Evolutionary conservation across 2,797 vertebrate species (phyloP), one percentile per base, ranked within the genome.

Genomic region (Ctenosaura bakeri): DNA sequence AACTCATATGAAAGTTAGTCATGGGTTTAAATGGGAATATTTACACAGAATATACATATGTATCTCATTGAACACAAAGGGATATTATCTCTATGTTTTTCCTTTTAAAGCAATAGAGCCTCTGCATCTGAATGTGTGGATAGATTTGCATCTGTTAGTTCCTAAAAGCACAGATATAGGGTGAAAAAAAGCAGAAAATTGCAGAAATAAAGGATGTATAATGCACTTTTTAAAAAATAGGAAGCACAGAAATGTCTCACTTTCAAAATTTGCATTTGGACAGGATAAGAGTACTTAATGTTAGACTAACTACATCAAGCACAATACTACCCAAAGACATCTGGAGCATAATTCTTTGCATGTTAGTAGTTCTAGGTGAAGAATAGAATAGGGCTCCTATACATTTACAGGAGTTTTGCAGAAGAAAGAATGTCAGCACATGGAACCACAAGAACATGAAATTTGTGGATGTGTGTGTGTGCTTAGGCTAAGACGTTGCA

Each of bases 181-280:
- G 10, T 46, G 74, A 20, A 80, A 80, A 88, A 71, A 12, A 20
- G 42, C 42, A 64, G 7, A 87, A 50, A 3, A 79, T 35, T 64
- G 29, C 12, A 87, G 35, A 42, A 42, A 64, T 38, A 83, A 81
- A 35, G 80, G 54, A 35, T 66, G 64, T 10, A 26, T 10, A 26
- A 4, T 4, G 18, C 4, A 18, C 20, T 59, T 20, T 59, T 29
- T 9, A 66, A 26, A 64, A 64, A 20, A 24, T 6, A 24, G 24
- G 38, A 62, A 66, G 2, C 38, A 84, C 32, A 78, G 42, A 24
- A 73, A 12, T 35, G n/a, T 73, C 14, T 73, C 32, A 32, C 4
- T 24, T 83, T 89, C 56, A 62, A 76, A 77, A 89, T 64, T 50
- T 69, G n/a, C 46, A 16, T 42, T 38, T 82, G 64, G 66, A 59